phyloP scores from a whole-genome alignment of 2,113 vertebrate species.

The Puffinus mauretanicus region DNA sequence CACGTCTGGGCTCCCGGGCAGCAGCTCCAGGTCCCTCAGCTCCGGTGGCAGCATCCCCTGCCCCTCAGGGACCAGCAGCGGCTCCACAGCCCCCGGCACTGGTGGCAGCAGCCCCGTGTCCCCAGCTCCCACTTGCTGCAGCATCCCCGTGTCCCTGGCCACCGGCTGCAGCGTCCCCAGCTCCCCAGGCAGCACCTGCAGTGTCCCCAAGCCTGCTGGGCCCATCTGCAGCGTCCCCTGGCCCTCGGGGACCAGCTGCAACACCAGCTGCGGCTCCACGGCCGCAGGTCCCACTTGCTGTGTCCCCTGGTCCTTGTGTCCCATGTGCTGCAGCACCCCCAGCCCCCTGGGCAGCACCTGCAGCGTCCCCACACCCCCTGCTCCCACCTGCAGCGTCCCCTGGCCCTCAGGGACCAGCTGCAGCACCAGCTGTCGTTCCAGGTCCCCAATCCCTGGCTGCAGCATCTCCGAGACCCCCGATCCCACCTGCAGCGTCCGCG shows the following conservation, averaged over 20 bases:
- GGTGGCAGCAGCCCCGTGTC: neutral
- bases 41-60: neutral
- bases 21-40: neutral
- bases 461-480: neutral
- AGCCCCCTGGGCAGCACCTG: neutral
- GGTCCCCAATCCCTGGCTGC: neutral
- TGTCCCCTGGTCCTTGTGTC: neutral
- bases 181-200: neutral
- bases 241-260: neutral
- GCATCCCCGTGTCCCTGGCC: fast-evolving
- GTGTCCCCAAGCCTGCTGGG: neutral
- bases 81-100: fast-evolving
- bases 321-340: neutral
- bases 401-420: neutral
- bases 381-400: neutral
- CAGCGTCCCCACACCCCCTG: neutral
- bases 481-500: neutral
- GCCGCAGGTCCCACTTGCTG: neutral
- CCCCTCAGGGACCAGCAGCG: neutral
- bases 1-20: fast-evolving
- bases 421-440: neutral
- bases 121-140: neutral
- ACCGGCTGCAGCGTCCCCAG: neutral
- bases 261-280: neutral
- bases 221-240: neutral